Conservation (phyloP, 2,888 invertebrate genomes). For the Stratiomys singularior region DNA sequence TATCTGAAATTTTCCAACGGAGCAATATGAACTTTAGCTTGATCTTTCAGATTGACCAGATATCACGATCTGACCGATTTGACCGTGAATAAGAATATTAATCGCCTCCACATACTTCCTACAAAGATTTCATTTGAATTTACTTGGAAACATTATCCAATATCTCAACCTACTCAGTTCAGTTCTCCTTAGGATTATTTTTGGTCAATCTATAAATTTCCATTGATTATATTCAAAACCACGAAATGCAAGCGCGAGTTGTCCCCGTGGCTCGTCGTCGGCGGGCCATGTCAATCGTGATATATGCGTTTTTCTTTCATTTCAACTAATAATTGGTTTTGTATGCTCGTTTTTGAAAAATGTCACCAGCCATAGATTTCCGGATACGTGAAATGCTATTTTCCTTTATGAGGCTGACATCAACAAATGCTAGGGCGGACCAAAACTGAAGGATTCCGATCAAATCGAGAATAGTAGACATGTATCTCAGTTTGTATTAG, state of each 20-base stretch:
- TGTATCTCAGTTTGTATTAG: too few relatives aligned
- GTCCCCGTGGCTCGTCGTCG: not conserved
- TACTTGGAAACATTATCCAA: not conserved
- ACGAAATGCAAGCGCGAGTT: not conserved
- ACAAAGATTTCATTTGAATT: slow-evolving; percentile 13
- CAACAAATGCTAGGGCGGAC: not conserved
- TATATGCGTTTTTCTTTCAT: not conserved
- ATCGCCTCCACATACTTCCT: slow-evolving; percentile 29
- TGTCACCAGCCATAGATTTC: not conserved
- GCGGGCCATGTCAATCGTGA: not conserved
- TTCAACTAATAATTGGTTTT: not conserved
- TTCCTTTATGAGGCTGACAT: not conserved
- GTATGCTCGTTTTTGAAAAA: not conserved
- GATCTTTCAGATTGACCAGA: not conserved
- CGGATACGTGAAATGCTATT: not conserved
- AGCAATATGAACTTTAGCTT: not conserved
- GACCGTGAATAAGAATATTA: slow-evolving; percentile 26
- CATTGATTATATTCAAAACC: not conserved
- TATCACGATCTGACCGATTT: not conserved
- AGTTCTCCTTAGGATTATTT: not conserved
- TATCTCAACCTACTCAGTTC: not conserved
- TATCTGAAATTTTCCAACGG: not conserved
- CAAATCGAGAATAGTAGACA: not conserved
- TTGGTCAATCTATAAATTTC: slow-evolving; percentile 22
- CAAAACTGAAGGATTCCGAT: not conserved